Base-by-base conservation (phyloP, 2,113 vertebrate genomes). In the Bucco capensis region DNA sequence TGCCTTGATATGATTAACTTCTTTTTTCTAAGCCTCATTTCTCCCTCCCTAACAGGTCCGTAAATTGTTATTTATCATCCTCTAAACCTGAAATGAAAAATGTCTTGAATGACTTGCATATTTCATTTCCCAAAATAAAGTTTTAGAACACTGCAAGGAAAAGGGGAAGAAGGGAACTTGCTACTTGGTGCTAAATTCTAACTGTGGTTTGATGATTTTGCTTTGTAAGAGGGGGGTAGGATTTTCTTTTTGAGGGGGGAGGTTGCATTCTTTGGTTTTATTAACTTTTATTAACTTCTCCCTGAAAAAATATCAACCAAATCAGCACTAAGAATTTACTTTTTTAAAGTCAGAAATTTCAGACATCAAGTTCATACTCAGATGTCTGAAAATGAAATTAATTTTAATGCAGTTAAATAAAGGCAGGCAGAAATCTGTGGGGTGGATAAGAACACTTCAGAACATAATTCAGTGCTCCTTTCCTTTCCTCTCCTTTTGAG, bases 1-100 rank as follows among this genome's bases (percentile, higher is more conserved):
- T 84, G 91, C 92, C 70, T 86, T n/a, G 22, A 61, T 92, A 95
- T 94, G 89, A 96, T 95, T 94, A 94, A 91, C 74, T 91, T 65
- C 19, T 65, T 50, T 84, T 84, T 93, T 91, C 83, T 91, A 87
- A 96, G 91, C 77, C 67, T 95, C 88, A 92, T 94, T 96, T 94
- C 88, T 90, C 73, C 76, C 44, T 88, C 91, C 44, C 19, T 71
- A 90, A 88, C 69, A 19, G 81, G 78, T 89, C 42, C 61, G 17
- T 54, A 90, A 88, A 54, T 46, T 86, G 54, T 62, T 92, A 91
- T 93, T 94, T 94, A 83, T 92, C 83, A 84, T 78, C 44, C 19
- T 78, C 65, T 94, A 86, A 83, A 71, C 38, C 35, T 44, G 73
- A 92, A 94, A 81, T 51, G 47, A 93, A 86, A 81, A 71, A 44